Base-by-base conservation (phyloP, 2,888 invertebrate genomes). In the Clusia tigrina region DNA sequence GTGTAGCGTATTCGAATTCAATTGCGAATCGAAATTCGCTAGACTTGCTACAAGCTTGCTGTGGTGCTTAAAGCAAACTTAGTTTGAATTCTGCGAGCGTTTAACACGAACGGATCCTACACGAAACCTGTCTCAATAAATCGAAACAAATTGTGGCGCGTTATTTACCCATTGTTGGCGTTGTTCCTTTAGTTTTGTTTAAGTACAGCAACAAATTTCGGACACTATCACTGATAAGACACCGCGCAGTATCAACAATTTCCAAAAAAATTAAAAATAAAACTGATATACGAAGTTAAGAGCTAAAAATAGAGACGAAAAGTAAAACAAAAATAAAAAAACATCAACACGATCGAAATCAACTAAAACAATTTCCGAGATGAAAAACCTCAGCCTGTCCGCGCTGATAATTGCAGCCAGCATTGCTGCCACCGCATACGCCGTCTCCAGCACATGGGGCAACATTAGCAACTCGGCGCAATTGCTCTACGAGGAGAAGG, bases 401-500 rank as follows among this genome's bases (percentile, higher is more conserved):
- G 25, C 56, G 42, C 54, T 66, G 48, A 56, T 65, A 20, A 64
- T 74, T 26, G 23, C 73, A 54, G 60, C 70, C 24, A 67, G 72
- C 23, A 67, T 73, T 58, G 52, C 72, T 58, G 73, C 74, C 42
- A 76, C 78, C 53, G 69, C 71, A 15, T 73, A 69, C 54, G 74
- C 79, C 60, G 74, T 81, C 51, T 79, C 80, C 48, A 79, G 77
- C 71, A 78, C 78, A 65, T 81, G 80, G 80, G 81, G 80, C 42
- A 80, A 78, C 63, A 79, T 81, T 58, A 74, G 78, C 23, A 77
- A 79, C 60, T 80, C 80, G 59, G 78, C 80, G 54, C 79, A 80
- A 69, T 64, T 81, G 59, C 64, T 81, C 62, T 78, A 80, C 66
- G 79, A 74, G 51, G 80, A 81, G 58, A 78, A 78, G 56, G 73